Percentiles rank a stretch among this genome's conserved stretches.
These are phyloP conservation scores for Alaudala cheleensis DNA, from an alignment of 2,113 vertebrate species.

Conservation along the genomic window DNA sequence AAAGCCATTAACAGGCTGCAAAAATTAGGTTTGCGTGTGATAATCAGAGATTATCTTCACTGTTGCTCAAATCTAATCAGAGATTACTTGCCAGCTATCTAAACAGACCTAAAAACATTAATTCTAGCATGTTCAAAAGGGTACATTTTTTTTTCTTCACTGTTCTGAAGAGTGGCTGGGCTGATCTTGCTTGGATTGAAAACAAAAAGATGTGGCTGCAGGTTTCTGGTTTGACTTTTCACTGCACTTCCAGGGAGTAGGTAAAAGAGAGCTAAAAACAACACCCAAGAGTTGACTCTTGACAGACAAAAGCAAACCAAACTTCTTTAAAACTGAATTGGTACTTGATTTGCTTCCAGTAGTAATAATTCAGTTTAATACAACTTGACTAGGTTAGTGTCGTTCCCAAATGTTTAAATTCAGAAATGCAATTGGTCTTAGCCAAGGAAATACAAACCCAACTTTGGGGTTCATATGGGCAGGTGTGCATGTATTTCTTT, in stretches of 20 bases:
- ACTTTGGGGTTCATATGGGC: neutral
- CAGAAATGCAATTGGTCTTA: neutral
- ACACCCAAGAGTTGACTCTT: neutral
- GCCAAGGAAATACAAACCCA: neutral
- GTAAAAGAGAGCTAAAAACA: neutral
- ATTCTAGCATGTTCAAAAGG: neutral
- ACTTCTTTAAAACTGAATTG: neutral
- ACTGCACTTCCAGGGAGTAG: neutral
- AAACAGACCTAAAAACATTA: neutral
- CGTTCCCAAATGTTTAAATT: neutral
- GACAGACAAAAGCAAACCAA: neutral
- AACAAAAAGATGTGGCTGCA: neutral
- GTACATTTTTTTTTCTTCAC: neutral
- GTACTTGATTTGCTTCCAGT: neutral
- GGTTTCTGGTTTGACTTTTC: neutral
- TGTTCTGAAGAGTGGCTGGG: neutral
- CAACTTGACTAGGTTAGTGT: neutral
- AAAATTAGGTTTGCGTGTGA: neutral
- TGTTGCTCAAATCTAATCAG: neutral
- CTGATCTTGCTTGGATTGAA: neutral
- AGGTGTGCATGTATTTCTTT: neutral
- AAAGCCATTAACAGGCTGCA: neutral
- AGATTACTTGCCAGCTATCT: neutral
- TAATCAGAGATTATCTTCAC: neutral
- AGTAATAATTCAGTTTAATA: neutral